Percentiles rank a stretch among this genome's conserved stretches.
phyloP scores from a whole-genome alignment of 2,113 vertebrate species.

The Mormoops blainvillei region DNA sequence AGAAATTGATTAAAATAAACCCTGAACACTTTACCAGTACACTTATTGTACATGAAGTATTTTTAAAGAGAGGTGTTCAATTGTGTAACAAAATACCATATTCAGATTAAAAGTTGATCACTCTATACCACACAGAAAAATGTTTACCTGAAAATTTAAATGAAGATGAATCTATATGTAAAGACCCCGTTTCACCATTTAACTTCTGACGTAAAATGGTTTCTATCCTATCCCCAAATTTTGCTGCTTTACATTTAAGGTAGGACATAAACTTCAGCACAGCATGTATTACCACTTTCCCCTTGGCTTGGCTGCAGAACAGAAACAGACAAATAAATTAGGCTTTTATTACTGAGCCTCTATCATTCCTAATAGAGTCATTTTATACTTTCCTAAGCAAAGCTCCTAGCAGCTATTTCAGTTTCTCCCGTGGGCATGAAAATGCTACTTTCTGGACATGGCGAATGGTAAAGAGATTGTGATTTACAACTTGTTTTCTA shows the following conservation, averaged over 20 bases:
- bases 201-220: slow-evolving; percentile 72
- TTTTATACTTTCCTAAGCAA: neutral
- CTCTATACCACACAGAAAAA: neutral
- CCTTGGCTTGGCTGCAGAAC: slow-evolving; percentile 75
- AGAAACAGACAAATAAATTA: slow-evolving; percentile 38
- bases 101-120: slow-evolving; percentile 8
- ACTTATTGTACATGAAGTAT: no score
- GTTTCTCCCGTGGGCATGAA: neutral
- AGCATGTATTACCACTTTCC: slow-evolving; percentile 72
- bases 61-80: neutral
- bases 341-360: neutral
- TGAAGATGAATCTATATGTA: slow-evolving; percentile 69
- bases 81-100: neutral
- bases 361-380: neutral
- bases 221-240: slow-evolving; percentile 46
- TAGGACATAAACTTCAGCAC: slow-evolving; percentile 80
- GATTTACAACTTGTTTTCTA: neutral
- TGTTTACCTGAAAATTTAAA: slow-evolving; percentile 79
- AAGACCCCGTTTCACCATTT: slow-evolving; percentile 66
- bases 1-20: neutral
- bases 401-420: neutral
- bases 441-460: neutral
- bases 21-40: neutral
- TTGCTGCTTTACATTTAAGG: slow-evolving; percentile 69
- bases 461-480: neutral